phyloP scores from a whole-genome alignment of 2,888 invertebrate species.

The Eustalomyia histrio region DNA sequence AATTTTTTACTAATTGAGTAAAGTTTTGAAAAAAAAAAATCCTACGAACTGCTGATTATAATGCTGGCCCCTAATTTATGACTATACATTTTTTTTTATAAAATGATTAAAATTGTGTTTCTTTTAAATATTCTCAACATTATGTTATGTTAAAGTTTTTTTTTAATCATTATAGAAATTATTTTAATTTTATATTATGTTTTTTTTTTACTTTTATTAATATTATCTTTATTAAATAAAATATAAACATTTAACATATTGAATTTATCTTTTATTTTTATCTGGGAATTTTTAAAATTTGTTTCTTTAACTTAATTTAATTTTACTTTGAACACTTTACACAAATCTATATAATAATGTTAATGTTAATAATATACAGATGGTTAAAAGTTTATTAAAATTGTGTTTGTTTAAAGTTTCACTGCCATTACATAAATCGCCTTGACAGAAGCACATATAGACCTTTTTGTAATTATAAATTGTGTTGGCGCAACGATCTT shows the following conservation, averaged over 20 bases:
- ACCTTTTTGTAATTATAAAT: conserved; percentile 90
- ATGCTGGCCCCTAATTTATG: too few relatives aligned
- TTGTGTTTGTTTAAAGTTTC: conserved; percentile 36
- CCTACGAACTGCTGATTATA: too few relatives aligned
- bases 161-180: background rate
- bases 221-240: conserved; percentile 34
- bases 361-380: conserved; percentile 42
- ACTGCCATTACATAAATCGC: conserved; percentile 89
- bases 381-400: conserved; percentile 33
- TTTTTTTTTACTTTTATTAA: conserved; percentile 14
- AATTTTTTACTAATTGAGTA: too few relatives aligned
- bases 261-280: conserved; percentile 3
- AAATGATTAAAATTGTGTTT: conserved; percentile 1
- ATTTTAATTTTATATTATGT: conserved; percentile 32
- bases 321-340: conserved; percentile 7
- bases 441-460: conserved; percentile 94
- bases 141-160: conserved; percentile 3
- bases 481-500: conserved; percentile 93
- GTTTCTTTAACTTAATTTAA: conserved; percentile 1
- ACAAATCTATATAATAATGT: conserved; percentile 31
- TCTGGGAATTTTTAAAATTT: background rate
- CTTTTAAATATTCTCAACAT: background rate
- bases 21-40: too few relatives aligned
- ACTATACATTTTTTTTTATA: background rate
- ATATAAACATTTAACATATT: background rate